Base-by-base conservation (phyloP, 2,113 vertebrate genomes). In the Miniopterus natalensis region DNA sequence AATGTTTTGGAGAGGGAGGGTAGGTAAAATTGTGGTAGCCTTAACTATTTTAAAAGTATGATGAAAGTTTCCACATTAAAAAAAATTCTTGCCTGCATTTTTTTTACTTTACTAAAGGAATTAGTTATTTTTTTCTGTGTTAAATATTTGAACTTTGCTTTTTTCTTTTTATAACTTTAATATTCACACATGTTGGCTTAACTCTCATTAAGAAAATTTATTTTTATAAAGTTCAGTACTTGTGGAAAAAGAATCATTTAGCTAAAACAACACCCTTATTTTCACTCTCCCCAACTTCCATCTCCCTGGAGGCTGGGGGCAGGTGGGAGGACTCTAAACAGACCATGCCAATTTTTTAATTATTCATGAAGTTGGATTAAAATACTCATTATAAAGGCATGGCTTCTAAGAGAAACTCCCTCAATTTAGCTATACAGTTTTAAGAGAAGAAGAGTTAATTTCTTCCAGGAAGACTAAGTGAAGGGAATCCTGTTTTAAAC, bases 391-490 rank as follows among this genome's bases (percentile, higher is more conserved):
- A 36, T 65, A 81, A 78, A 74, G 40, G 45, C 45, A 9, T 18
- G 4, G 4, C 42, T 66, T 91, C 42, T 70, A 83, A 97, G 84
- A 96, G 95, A 90, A 87, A 29, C 63, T 36, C 53, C 63, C 71
- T 70, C 83, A 94, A 90, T 98, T 95, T 80, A 92, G 96, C 79
- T 94, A 93, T 87, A 89, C 61, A 84, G 61, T 95, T 98, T 96
- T 97, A 96, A 96, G 95, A 91, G 40, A 77, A 83, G 55, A 94
- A 98, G 97, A 96, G 94, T 23, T 97, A 81, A 96, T 98, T 98
- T 98, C 96, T 88, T 97, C 97, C 96, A 95, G 96, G 95, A 97
- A 93, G 88, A 91, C 95, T 96, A 98, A 97, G 93, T 95, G 87
- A 93, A 92, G 96, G 95, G 96, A 98, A 96, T 96, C 71, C 85